Percentiles rank a stretch among this genome's conserved stretches.
These are phyloP conservation scores for Halictus ligatus DNA, from an alignment of 2,888 invertebrate genomes.

Conservation along the genomic window DNA sequence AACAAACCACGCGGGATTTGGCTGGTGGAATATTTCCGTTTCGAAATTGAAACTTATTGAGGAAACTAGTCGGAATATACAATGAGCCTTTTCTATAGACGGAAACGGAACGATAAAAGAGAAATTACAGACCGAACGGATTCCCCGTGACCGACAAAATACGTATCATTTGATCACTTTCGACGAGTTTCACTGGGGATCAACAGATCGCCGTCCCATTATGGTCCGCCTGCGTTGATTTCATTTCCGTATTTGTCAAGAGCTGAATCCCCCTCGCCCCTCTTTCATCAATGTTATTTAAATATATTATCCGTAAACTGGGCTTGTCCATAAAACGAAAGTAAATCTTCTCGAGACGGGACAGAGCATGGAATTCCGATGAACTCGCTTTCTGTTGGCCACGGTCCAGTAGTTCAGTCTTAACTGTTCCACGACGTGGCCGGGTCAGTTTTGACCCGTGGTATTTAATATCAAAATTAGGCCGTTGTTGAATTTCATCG, in stretches of 20 bases:
- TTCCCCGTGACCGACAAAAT: constrained; percentile 1
- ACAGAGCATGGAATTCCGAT: not conserved
- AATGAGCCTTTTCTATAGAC: not conserved
- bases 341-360: not conserved
- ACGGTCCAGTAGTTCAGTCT: not conserved
- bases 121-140: not conserved
- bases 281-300: not conserved
- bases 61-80: not conserved
- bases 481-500: not conserved
- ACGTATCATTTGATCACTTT: not conserved
- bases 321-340: constrained; percentile 2
- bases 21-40: not conserved
- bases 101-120: not conserved
- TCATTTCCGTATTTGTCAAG: constrained; percentile 19
- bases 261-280: not conserved
- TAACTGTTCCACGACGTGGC: not conserved
- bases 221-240: not conserved
- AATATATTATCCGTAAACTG: not conserved
- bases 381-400: constrained; percentile 6
- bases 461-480: not conserved
- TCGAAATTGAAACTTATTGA: not conserved
- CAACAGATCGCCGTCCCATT: not conserved
- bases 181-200: not conserved
- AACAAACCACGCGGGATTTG: not conserved
- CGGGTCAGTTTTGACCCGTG: not conserved